Evolutionary conservation across 2,113 vertebrate species (phyloP), one percentile per base, ranked within the genome.

Genomic region (Scomber colias): DNA sequence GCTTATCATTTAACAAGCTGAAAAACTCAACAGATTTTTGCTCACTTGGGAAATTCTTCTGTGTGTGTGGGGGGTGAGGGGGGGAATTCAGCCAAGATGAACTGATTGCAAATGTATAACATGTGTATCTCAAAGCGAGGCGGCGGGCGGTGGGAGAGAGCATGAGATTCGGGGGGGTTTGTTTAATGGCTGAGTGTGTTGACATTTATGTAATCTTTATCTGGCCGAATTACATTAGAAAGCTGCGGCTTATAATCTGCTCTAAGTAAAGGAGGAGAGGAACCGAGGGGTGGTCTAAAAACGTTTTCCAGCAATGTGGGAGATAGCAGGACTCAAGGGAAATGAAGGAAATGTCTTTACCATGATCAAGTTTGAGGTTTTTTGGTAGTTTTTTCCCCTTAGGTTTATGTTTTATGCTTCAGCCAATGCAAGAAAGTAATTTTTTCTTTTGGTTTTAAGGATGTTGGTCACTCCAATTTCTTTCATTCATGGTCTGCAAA

Each of bases 181-280:
- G 53, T 77, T 77, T 80, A 84, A 89, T 68, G 71, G 48, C 56
- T 17, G 49, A 73, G 48, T 2, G 11, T 31, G 82, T 71, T 78
- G 77, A 90, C 79, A 57, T 83, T 88, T 77, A 63, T 79, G 76
- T 62, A 73, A 84, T 66, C 24, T 12, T 75, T 71, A 80, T 35
- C 24, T 44, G 53, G 50, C 75, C n/a, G 75, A 57, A 84, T 45
- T 73, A 10, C 44, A 59, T 44, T 5, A 50, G 72, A 61, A 62
- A 54, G 62, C n/a, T 70, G 75, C 6, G 72, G 72, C n/a, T 75
- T 67, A 5, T 66, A 55, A 81, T 80, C 50, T 81, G 10, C 15
- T 75, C 40, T 46, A 27, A 74, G 75, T n/a, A 60, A 14, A 4
- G 3, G 17, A 17, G 0, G 1, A 3, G 9, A 4, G 44, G 44